Evolutionary conservation across 2,797 vertebrate genomes (phyloP), one percentile per base, ranked within the genome.

Genomic region (Enteromius radiatus): DNA sequence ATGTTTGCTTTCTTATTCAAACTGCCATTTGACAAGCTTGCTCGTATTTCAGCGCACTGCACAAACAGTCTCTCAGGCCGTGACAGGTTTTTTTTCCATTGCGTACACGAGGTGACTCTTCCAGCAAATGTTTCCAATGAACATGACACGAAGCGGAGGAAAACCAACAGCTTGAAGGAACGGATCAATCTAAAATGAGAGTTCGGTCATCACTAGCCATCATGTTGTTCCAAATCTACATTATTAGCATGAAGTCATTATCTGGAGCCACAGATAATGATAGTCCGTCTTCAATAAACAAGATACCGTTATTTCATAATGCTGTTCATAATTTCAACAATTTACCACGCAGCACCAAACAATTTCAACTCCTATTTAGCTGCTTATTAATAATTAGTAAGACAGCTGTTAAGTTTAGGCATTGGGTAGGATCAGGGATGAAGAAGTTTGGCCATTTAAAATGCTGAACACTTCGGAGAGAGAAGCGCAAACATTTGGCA

Each of bases 11-110:
- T 94, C 91, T 93, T 87, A 91, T 94, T 93, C 89, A 81, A 92
- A 93, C 91, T 90, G 88, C 91, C 92, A 91, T 89, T 93, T 95
- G 93, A 92, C 89, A 94, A 93, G 91, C 90, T 92, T 91, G 91
- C 91, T 88, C 92, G 94, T 94, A 94, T 95, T 95, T 95, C 92
- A 94, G 87, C 88, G 88, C 90, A 91, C 92, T 92, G 92, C 85
- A 91, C 93, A 94, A 95, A 94, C 93, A 94, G 94, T 94, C 92
- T 91, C 87, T 85, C 75, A 49, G 89, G 91, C 88, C 78, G 14
- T 91, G 61, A 31, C 93, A 92, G 83, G 83, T 78, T 89, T 91
- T 90, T 90, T 84, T 90, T 89, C 87, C 91, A 90, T 88, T 85
- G 83, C 88, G 88, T 90, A 84, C 85, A 89, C 89, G 84, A 95